Conservation (phyloP, 2,797 vertebrate genomes). For the Percopsis omiscomaycus region DNA sequence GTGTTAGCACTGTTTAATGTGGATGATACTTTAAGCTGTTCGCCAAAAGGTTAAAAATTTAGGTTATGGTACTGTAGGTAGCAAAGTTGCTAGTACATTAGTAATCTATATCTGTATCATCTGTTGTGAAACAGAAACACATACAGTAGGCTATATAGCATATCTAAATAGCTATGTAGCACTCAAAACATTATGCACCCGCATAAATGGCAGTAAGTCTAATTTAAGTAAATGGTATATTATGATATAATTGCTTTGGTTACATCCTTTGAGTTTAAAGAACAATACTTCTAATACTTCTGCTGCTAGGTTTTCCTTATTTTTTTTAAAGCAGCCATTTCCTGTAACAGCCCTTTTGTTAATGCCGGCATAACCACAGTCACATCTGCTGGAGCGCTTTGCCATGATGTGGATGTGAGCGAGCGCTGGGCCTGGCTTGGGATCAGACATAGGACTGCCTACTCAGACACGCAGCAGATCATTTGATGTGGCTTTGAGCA, state of each 20-base stretch:
- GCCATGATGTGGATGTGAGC: slow-evolving; percentile 69
- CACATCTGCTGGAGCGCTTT: slow-evolving; percentile 82
- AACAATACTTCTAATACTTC: slow-evolving; percentile 59
- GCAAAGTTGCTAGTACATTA: too few relatives aligned
- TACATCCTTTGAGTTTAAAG: slow-evolving; percentile 56
- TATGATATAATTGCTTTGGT: slow-evolving; percentile 61
- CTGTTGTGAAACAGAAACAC: too few relatives aligned
- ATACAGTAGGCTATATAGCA: too few relatives aligned
- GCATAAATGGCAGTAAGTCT: slow-evolving; percentile 48
- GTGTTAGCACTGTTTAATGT: neutral
- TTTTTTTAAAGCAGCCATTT: slow-evolving; percentile 75
- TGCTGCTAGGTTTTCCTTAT: slow-evolving; percentile 39
- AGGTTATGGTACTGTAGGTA: too few relatives aligned
- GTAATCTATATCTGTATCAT: too few relatives aligned
- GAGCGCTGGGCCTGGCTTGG: slow-evolving; percentile 68
- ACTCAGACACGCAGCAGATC: slow-evolving; percentile 67
- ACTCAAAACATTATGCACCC: slow-evolving; percentile 38
- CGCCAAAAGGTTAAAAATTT: too few relatives aligned
- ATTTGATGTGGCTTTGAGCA: slow-evolving; percentile 71
- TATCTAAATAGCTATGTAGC: neutral
- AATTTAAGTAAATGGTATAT: slow-evolving; percentile 62
- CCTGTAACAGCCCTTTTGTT: slow-evolving; percentile 75
- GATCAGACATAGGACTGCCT: slow-evolving; percentile 71
- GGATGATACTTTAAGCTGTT: too few relatives aligned
- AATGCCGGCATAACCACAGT: slow-evolving; percentile 77